Evolutionary conservation across 1,140 invertebrate species (phyloP), one percentile per base, ranked within the genome.

Genomic region (Orussus abietinus): DNA sequence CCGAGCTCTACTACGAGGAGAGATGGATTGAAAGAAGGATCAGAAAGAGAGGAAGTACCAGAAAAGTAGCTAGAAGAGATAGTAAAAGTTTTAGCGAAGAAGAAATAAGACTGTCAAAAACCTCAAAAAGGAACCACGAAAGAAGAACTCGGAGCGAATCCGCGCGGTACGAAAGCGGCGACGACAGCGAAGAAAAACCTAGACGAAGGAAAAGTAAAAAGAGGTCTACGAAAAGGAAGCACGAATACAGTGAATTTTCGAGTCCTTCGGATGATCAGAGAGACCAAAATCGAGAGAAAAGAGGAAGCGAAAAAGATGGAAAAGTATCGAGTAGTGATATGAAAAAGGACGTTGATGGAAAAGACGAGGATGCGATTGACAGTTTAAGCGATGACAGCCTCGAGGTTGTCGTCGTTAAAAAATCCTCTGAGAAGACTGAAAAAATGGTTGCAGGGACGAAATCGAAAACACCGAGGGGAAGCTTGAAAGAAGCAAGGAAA

Each of bases 31-130:
- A 72, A 43, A 59, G 51, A 20, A 51, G 66, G 18, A 71, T 61
- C 4, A 52, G 58, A 40, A 17, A 36, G 46, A 49, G 62, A 30
- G 56, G 66, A 17, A 68, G 58, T 53, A 26, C 42, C 19, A 47
- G 40, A 36, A 53, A 64, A 47, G 33, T 59, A 0, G 49, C 59
- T 11, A 58, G 68, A 26, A 49, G 59, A 13, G 62, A 64, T 10
- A 71, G 64, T 46, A 55, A 62, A 0, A 72, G 69, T 42, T 72
- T 66, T 28, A 73, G 70, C 38, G 69, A 75, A 32, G 69, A 74
- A 34, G 68, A 75, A 44, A 45, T 72, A 1, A 51, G 62, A 11
- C 17, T 62, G 1, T 56, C 67, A 2, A 72, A 67, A 25, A 49
- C 56, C 0, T 57, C 55, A 15, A 57, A 49, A 15, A 57, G 47